These are phyloP conservation scores for Kryptopterus vitreolus DNA, from an alignment of 2,797 vertebrate genomes.

Conservation along the genomic window DNA sequence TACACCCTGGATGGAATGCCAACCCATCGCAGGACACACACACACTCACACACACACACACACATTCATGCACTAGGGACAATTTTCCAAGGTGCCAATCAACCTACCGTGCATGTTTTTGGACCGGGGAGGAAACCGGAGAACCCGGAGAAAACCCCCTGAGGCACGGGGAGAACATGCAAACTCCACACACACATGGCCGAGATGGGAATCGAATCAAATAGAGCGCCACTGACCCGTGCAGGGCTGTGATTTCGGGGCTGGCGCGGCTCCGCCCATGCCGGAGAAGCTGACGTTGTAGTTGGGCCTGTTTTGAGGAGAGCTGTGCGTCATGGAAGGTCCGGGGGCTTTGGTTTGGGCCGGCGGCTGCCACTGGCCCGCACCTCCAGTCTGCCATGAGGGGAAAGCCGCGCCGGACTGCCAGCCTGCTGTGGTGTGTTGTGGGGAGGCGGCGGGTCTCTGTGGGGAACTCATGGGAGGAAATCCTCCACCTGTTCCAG, in stretches of 20 bases:
- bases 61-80: too few relatives aligned
- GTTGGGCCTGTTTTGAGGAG: constrained; percentile 93
- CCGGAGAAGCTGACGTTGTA: constrained; percentile 93
- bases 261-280: constrained; percentile 74
- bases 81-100: too few relatives aligned
- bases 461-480: constrained; percentile 90
- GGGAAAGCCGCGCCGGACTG: constrained; percentile 75
- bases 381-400: constrained; percentile 75
- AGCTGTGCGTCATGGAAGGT: constrained; percentile 81
- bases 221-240: constrained; percentile 85
- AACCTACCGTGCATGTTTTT: too few relatives aligned
- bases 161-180: too few relatives aligned
- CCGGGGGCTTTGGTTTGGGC: constrained; percentile 67
- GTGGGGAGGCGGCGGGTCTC: constrained; percentile 83
- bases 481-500: constrained; percentile 85
- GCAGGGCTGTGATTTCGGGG: constrained; percentile 73
- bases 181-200: too few relatives aligned
- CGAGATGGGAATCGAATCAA: too few relatives aligned
- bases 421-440: constrained; percentile 84
- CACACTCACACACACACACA: too few relatives aligned
- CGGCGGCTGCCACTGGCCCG: constrained; percentile 67
- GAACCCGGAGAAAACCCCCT: too few relatives aligned
- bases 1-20: too few relatives aligned
- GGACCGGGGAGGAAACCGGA: too few relatives aligned
- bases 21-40: too few relatives aligned